A percentile compares a stretch with the other conserved stretches of the same genome.
phyloP scores from a whole-genome alignment of 2,113 vertebrate species.

The Etia nguti region DNA sequence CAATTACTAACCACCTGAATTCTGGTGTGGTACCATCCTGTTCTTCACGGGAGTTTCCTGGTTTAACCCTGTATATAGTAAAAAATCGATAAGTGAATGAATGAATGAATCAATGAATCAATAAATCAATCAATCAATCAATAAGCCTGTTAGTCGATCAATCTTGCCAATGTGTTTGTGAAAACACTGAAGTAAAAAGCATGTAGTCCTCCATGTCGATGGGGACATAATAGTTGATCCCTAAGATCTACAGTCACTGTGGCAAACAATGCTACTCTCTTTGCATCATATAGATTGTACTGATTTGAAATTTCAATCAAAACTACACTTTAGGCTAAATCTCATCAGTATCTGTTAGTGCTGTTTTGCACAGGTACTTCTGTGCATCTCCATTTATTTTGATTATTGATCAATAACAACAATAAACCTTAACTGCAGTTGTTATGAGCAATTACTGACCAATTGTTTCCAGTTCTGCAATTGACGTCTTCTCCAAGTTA shows the following conservation, averaged over 20 bases:
- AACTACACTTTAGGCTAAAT: not conserved
- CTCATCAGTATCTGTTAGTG: not conserved
- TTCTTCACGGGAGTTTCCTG: not conserved
- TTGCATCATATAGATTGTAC: not conserved
- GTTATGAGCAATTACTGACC: constrained; percentile 4
- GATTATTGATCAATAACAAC: not conserved
- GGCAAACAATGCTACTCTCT: not conserved
- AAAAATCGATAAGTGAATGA: not conserved
- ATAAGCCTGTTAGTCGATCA: not conserved
- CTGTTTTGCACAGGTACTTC: not conserved
- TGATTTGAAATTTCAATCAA: not conserved
- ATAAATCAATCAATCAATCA: not conserved
- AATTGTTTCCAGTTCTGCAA: not conserved
- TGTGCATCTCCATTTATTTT: not conserved
- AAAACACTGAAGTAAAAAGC: not conserved
- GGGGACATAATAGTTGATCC: not conserved
- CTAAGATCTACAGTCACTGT: not conserved
- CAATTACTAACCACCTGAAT: not conserved
- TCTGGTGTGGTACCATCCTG: accelerated
- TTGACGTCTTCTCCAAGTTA: not conserved
- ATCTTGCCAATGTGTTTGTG: not conserved
- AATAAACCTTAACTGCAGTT: not conserved
- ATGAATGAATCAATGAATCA: not conserved
- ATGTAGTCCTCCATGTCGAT: not conserved
- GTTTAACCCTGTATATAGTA: not conserved